phyloP scores from a whole-genome alignment of 2,797 vertebrate genomes.

The Chelonia mydas region DNA sequence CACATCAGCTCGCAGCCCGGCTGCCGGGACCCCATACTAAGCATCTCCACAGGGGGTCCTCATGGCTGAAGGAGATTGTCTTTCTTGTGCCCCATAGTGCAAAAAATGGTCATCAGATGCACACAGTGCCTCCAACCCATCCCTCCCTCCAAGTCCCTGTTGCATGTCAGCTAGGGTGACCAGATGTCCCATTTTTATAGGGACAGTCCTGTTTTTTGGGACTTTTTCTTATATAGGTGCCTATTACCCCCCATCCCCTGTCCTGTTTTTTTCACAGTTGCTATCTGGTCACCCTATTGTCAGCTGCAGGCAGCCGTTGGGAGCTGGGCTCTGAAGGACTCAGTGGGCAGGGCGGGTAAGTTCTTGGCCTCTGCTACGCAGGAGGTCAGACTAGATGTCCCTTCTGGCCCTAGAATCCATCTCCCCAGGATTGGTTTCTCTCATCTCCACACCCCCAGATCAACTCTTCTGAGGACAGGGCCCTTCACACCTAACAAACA shows the following conservation, averaged over 20 bases:
- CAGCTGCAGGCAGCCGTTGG: background rate
- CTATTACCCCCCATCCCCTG: too few relatives aligned
- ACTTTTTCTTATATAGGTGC: too few relatives aligned
- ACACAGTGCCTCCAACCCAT: too few relatives aligned
- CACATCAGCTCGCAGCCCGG: background rate
- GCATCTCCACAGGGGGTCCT: background rate
- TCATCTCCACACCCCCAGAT: accelerated
- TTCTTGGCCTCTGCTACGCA: background rate
- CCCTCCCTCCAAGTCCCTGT: background rate
- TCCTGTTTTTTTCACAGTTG: too few relatives aligned
- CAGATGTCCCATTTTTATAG: too few relatives aligned
- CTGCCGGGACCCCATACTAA: background rate
- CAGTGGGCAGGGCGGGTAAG: accelerated
- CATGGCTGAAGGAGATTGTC: background rate
- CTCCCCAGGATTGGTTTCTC: accelerated
- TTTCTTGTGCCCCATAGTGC: background rate
- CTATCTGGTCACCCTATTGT: too few relatives aligned
- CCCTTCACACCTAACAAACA: background rate
- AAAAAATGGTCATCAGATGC: background rate
- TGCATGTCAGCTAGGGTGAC: background rate
- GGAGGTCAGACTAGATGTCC: background rate
- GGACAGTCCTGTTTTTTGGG: too few relatives aligned
- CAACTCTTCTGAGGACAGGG: background rate
- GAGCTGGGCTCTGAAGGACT: background rate
- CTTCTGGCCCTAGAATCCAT: background rate